phyloP scores from a whole-genome alignment of 2,797 vertebrate species.

The Tiaroga cobitis region DNA sequence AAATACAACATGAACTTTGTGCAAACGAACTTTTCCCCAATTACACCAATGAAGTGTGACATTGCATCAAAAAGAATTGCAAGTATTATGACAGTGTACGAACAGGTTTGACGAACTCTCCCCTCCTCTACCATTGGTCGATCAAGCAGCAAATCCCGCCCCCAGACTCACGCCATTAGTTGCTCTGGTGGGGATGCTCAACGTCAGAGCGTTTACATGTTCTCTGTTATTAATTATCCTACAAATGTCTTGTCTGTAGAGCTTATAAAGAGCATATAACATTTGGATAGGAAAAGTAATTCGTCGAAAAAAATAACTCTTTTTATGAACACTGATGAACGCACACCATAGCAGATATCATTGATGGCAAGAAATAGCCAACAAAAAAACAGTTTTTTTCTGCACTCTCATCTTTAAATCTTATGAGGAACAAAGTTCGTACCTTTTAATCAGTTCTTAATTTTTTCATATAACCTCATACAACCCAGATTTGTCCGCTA shows the following conservation, averaged over 20 bases:
- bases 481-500: not conserved
- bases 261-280: not conserved
- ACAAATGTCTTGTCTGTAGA: not conserved
- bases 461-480: not conserved
- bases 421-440: not conserved
- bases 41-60: not conserved
- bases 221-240: not conserved
- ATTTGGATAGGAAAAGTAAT: not conserved
- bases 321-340: not conserved
- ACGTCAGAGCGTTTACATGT: not conserved
- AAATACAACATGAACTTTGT: not conserved
- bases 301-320: not conserved
- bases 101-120: not conserved
- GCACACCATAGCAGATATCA: no score
- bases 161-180: not conserved
- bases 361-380: not conserved
- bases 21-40: not conserved
- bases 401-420: not conserved
- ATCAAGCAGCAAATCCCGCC: not conserved
- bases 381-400: fast-evolving
- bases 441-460: not conserved
- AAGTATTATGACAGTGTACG: not conserved
- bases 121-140: not conserved
- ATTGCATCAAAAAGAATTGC: not conserved
- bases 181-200: not conserved